phyloP scores from a whole-genome alignment of 2,797 vertebrate species.

The Lepidocolaptes lacrymiger region DNA sequence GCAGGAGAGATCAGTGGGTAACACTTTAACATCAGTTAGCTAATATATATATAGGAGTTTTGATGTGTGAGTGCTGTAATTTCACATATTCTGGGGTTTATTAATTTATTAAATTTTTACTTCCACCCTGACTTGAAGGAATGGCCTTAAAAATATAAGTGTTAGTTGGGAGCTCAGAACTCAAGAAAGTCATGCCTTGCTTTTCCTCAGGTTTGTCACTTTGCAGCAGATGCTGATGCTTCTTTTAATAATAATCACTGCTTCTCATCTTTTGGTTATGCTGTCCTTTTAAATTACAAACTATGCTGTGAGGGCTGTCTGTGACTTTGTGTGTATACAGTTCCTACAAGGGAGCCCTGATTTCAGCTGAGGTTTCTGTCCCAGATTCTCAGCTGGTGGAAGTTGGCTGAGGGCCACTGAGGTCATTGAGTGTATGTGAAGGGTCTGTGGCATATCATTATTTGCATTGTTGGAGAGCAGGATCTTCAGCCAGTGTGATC shows the following conservation, averaged over 20 bases:
- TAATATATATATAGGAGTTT: neutral
- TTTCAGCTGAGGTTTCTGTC: slow-evolving; percentile 28
- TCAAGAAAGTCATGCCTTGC: neutral
- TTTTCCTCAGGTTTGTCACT: neutral
- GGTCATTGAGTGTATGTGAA: neutral
- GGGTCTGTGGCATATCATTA: neutral
- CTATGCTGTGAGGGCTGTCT: neutral
- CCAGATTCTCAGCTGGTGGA: slow-evolving; percentile 22
- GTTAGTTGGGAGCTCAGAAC: neutral
- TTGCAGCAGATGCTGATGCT: neutral
- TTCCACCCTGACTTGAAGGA: neutral
- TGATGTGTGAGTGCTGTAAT: neutral
- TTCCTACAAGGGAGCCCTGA: neutral
- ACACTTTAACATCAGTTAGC: neutral
- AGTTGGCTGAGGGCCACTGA: neutral
- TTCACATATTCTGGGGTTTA: neutral
- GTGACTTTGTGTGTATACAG: neutral
- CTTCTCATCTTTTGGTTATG: neutral
- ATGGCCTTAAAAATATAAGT: neutral
- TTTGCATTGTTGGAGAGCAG: neutral
- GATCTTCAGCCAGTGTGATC: neutral
- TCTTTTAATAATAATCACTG: neutral
- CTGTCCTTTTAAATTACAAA: neutral
- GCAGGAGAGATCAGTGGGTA: neutral
- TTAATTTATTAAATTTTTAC: neutral